Evolutionary conservation across 1,140 invertebrate species (phyloP).

Genomic region (Cyphomyrmex costatus): DNA sequence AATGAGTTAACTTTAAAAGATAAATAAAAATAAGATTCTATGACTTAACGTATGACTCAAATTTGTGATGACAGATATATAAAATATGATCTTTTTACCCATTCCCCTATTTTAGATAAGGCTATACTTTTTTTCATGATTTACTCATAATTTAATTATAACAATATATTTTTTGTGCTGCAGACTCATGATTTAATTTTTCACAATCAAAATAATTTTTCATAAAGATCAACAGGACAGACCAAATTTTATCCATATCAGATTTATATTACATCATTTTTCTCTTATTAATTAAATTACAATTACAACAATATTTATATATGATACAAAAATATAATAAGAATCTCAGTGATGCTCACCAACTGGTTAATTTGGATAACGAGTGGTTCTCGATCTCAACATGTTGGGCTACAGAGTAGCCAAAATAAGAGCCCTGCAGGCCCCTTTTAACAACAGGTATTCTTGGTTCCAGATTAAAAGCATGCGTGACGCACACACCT

Average conservation of each 20-base stretch:
- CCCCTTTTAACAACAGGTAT: slow-evolving; percentile 94
- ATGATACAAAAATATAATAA: background rate
- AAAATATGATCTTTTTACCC: background rate
- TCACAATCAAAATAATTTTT: background rate
- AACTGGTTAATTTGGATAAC: slow-evolving; percentile 86
- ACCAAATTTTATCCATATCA: background rate
- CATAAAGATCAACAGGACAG: background rate
- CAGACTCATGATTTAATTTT: background rate
- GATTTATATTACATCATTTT: background rate
- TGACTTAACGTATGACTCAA: background rate
- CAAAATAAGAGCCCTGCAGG: slow-evolving; percentile 92
- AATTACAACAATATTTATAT: background rate
- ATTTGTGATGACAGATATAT: background rate
- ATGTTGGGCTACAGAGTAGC: slow-evolving; percentile 96
- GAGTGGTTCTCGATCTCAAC: slow-evolving; percentile 84
- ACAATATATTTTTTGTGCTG: background rate
- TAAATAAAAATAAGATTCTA: background rate
- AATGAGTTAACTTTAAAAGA: too few species aligned
- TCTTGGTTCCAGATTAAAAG: slow-evolving; percentile 94
- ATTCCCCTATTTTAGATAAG: background rate
- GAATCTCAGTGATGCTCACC: slow-evolving; percentile 86
- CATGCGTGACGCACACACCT: slow-evolving; percentile 42
- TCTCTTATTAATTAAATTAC: background rate
- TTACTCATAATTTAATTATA: background rate
- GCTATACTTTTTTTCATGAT: background rate